Evolutionary conservation across 2,113 vertebrate genomes (phyloP), one percentile per base, ranked within the genome.

Genomic region (Phrynocephalus versicolor): DNA sequence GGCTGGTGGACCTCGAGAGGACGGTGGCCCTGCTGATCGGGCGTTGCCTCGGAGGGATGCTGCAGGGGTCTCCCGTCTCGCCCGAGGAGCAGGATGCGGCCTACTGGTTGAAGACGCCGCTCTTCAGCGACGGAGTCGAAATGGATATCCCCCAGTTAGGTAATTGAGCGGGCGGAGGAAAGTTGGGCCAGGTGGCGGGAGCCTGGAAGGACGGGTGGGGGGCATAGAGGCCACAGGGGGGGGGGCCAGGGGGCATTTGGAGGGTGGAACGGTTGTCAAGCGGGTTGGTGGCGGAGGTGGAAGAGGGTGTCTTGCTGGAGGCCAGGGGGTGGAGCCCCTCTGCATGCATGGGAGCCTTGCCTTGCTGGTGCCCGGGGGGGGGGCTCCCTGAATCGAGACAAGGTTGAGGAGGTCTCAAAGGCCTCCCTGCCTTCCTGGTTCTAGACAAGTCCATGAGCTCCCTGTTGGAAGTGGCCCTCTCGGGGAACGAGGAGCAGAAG

Each of bases 401-500:
- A 19, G 4, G 58, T 16, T 60, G 58, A 3, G n/a, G n/a, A n/a
- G n/a, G n/a, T n/a, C 21, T 6, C 16, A 8, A 12, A 41, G 39
- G 71, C 16, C 55, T 90, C 5, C 64, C 80, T 89, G 21, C 30
- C 0, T 87, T 91, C 30, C 0, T 87, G 91, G 82, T 85, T 73
- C 39, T 93, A 99, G 98, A 99, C 90, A 95, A 96, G 75, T 98
- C 97, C 89, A 98, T 99, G 96, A 98, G 98, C 94, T 98, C 97
- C 6, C 82, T 99, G 16, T 89, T 99, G 90, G 99, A 99, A 93
- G 98, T 97, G 37, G 97, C 98, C 16, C 95, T 99, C 33, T 99
- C 97, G 12, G 99, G 98, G 65, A 99, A 98, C n/a, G 99, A 99
- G 85, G 99, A 99, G 84, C 98, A 99, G 95, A 99, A 99, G 89